Conservation (phyloP, 2,888 invertebrate species). For the Craniophora ligustri region DNA sequence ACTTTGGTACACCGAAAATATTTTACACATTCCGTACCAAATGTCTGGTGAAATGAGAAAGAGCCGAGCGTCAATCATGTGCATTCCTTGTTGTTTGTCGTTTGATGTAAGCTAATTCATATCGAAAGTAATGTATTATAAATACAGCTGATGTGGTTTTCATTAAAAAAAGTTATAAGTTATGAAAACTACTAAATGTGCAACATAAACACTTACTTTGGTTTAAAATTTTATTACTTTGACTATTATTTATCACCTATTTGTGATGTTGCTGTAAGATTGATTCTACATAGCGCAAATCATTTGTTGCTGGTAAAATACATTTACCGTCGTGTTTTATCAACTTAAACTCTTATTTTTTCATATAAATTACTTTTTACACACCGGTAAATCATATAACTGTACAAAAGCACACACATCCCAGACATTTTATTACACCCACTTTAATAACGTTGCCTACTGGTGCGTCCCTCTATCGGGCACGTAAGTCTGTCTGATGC, state of each 20-base stretch:
- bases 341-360: background rate
- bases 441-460: constrained; percentile 45
- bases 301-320: too few relatives aligned
- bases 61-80: constrained; percentile 54
- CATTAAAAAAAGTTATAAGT: too few relatives aligned
- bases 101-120: background rate
- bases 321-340: too few relatives aligned
- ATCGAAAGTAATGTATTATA: too few relatives aligned
- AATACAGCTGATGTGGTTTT: too few relatives aligned
- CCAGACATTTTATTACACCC: constrained; percentile 22
- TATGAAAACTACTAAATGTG: background rate
- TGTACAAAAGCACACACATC: constrained; percentile 21
- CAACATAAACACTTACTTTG: too few relatives aligned
- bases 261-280: too few relatives aligned
- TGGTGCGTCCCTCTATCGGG: constrained; percentile 30
- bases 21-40: constrained; percentile 71
- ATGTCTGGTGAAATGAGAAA: constrained; percentile 63
- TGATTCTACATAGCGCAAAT: too few relatives aligned
- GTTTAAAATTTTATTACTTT: too few relatives aligned
- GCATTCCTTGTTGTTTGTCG: constrained; percentile 36
- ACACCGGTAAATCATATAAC: constrained; percentile 25
- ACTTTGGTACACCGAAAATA: constrained; percentile 77
- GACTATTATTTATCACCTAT: too few relatives aligned
- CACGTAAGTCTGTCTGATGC: constrained; percentile 57
- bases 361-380: constrained; percentile 15